These are phyloP conservation scores for Gila robusta DNA, from an alignment of 2,797 vertebrate genomes.

Conservation along the genomic window DNA sequence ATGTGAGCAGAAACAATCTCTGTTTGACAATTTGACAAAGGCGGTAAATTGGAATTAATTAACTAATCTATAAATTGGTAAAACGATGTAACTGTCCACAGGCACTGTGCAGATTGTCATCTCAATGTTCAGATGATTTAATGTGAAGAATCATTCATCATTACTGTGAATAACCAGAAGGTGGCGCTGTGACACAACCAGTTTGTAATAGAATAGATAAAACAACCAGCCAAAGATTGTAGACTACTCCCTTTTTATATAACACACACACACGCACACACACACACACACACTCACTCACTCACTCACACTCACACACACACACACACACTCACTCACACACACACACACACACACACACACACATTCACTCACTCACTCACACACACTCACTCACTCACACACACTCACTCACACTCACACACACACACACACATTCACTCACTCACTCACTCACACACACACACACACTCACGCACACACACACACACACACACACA, in stretches of 20 bases:
- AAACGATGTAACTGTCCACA: background rate
- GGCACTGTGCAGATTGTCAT: background rate
- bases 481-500: background rate
- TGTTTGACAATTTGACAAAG: background rate
- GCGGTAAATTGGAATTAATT: background rate
- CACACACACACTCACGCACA: no score
- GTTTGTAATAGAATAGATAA: no score
- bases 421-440: no score
- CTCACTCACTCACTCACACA: no score
- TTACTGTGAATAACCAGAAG: constrained; percentile 1
- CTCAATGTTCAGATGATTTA: background rate
- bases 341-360: no score
- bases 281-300: no score
- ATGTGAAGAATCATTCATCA: background rate
- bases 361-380: no score
- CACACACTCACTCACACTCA: no score
- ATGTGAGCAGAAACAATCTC: background rate
- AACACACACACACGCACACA: background rate
- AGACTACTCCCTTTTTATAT: background rate
- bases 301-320: no score
- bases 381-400: no score
- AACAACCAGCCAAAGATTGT: background rate
- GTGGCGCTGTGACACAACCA: background rate
- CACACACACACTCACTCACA: background rate
- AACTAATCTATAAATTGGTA: background rate